Conservation (phyloP, 2,888 invertebrate species). For the Drosophila anceps region DNA sequence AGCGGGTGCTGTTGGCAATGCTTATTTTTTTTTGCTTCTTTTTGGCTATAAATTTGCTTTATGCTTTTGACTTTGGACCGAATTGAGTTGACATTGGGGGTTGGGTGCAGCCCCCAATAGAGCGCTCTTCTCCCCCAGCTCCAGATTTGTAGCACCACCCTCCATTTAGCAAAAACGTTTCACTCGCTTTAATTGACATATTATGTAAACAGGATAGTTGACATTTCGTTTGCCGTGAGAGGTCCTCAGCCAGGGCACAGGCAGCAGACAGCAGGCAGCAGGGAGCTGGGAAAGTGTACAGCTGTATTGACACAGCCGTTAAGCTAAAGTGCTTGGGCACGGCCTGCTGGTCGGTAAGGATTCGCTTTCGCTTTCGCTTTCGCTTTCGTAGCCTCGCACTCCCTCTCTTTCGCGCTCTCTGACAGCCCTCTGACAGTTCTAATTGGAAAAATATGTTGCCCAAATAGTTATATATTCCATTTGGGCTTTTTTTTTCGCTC, state of each 20-base stretch:
- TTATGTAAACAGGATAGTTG: conserved; percentile 82
- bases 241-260: conserved; percentile 17
- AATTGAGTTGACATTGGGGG: conserved; percentile 52
- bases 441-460: conserved; percentile 73
- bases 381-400: too few relatives aligned
- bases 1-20: conserved; percentile 39
- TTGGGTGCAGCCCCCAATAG: conserved; percentile 6
- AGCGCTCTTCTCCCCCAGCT: not conserved
- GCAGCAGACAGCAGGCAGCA: conserved; percentile 23
- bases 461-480: conserved; percentile 23
- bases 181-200: conserved; percentile 76
- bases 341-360: conserved; percentile 7
- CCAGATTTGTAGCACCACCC: not conserved
- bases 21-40: conserved; percentile 39
- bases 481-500: conserved; percentile 17
- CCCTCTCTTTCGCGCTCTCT: not conserved
- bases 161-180: conserved; percentile 14
- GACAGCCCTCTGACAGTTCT: conserved; percentile 54
- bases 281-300: conserved; percentile 51
- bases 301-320: conserved; percentile 72
- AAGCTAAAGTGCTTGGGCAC: conserved; percentile 57
- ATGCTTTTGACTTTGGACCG: conserved; percentile 42
- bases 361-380: conserved; percentile 6
- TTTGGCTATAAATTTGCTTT: conserved; percentile 59
- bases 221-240: conserved; percentile 57